These are phyloP conservation scores for Scaptomyza tumidula DNA, from an alignment of 2,888 invertebrate genomes.

Conservation along the genomic window DNA sequence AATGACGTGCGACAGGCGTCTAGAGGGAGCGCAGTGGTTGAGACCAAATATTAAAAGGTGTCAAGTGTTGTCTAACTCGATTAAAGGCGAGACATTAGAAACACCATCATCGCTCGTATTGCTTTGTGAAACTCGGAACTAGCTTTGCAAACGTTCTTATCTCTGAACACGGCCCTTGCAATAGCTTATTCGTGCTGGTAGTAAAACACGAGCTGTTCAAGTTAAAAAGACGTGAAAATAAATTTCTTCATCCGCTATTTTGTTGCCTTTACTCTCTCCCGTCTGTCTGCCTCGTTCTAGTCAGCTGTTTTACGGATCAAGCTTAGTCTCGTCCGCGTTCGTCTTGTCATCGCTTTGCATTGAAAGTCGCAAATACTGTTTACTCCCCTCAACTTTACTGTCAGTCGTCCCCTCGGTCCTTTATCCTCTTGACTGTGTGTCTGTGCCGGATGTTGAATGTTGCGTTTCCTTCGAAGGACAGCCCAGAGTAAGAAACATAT, in stretches of 20 bases:
- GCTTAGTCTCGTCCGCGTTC: slow-evolving; percentile 54
- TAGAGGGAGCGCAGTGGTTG: slow-evolving; percentile 4
- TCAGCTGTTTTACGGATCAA: slow-evolving; percentile 61
- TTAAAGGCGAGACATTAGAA: slow-evolving; percentile 28
- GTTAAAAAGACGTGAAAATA: slow-evolving; percentile 81
- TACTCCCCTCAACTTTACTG: slow-evolving; percentile 49
- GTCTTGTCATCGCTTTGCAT: slow-evolving; percentile 44
- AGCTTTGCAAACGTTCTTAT: slow-evolving; percentile 35
- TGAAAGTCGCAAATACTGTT: slow-evolving; percentile 60
- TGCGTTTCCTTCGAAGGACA: slow-evolving; percentile 56
- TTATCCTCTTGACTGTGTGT: slow-evolving; percentile 24
- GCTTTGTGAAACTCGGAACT: slow-evolving; percentile 38
- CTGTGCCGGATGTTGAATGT: slow-evolving; percentile 73
- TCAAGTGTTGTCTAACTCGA: slow-evolving; percentile 64
- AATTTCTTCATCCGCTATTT: slow-evolving; percentile 80
- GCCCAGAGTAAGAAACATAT: background rate
- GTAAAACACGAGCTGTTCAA: slow-evolving; percentile 60
- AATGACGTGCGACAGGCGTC: slow-evolving; percentile 32
- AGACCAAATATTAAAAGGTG: slow-evolving; percentile 65
- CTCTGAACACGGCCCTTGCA: slow-evolving; percentile 13
- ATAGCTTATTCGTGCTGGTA: slow-evolving; percentile 12
- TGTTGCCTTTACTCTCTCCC: slow-evolving; percentile 33
- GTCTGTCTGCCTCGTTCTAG: background rate
- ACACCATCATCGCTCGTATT: slow-evolving; percentile 23
- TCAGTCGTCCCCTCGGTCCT: background rate